These are phyloP conservation scores for Neolamprologus fasciatus DNA, from an alignment of 2,113 vertebrate genomes.

Conservation along the genomic window DNA sequence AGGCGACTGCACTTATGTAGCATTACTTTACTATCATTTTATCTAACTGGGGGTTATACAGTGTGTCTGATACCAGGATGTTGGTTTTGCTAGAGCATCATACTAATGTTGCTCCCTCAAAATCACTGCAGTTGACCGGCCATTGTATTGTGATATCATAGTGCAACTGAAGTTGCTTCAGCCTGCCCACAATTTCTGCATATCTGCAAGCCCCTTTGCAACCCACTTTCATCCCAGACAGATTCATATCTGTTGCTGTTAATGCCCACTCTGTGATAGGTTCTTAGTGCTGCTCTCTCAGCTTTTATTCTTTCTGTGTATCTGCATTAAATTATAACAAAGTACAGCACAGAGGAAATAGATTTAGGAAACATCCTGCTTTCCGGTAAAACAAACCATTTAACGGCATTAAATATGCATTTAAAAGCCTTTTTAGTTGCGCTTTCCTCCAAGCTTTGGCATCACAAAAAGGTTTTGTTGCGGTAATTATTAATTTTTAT, in stretches of 20 bases:
- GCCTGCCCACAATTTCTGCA: background rate
- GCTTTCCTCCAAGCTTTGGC: background rate
- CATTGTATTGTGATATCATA: background rate
- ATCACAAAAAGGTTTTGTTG: background rate
- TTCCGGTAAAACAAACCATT: background rate
- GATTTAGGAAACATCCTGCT: background rate
- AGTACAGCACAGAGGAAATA: background rate
- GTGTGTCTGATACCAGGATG: background rate
- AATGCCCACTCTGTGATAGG: fast-evolving
- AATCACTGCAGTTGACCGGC: background rate
- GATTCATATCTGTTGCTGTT: background rate
- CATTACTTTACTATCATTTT: background rate
- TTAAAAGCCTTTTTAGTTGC: background rate
- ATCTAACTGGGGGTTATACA: background rate
- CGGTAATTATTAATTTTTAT: background rate
- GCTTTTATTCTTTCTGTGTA: background rate
- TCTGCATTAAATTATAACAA: background rate
- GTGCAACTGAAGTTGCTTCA: background rate
- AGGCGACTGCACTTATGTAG: background rate
- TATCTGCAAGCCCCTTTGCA: background rate
- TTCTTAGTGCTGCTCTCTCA: background rate
- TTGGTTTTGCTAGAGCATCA: background rate
- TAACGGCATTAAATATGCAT: background rate
- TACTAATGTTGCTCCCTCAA: background rate
- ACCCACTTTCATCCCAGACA: background rate